Percentiles rank a stretch among this genome's conserved stretches.
These are phyloP conservation scores for Holothuria glaberrima DNA, from an alignment of 35 echinoderm and acorn worm species.

Conservation along the genomic window DNA sequence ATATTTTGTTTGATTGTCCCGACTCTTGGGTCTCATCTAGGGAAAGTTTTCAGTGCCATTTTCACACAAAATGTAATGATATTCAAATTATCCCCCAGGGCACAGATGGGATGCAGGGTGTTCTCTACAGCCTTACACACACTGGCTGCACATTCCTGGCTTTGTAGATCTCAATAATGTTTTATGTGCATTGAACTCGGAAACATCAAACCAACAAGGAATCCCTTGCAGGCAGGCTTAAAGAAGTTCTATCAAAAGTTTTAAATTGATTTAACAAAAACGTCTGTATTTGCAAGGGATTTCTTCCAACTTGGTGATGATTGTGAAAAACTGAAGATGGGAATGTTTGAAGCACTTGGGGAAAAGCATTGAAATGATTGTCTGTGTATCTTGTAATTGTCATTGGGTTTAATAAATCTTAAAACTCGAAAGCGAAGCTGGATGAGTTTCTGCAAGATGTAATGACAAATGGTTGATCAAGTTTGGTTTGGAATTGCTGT, in stretches of 20 bases:
- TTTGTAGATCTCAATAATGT: conserved; percentile 15
- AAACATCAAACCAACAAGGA: conserved; percentile 10
- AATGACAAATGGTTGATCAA: too few relatives aligned
- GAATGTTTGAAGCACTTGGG: too few relatives aligned
- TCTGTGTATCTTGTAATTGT: too few relatives aligned
- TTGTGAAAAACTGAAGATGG: too few relatives aligned
- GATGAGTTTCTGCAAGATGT: too few relatives aligned
- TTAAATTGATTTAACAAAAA: conserved; percentile 44
- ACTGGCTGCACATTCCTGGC: not conserved
- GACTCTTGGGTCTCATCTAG: not conserved
- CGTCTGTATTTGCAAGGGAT: conserved; percentile 20
- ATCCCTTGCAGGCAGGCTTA: conserved; percentile 45
- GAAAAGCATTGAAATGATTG: too few relatives aligned
- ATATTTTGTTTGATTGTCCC: conserved; percentile 40
- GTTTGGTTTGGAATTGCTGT: too few relatives aligned
- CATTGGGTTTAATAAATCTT: too few relatives aligned
- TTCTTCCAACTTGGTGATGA: too few relatives aligned
- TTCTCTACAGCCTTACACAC: not conserved
- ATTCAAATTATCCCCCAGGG: conserved; percentile 27
- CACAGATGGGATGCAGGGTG: conserved; percentile 5
- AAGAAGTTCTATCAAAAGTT: conserved; percentile 20
- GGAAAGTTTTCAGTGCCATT: too few relatives aligned
- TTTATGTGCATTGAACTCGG: conserved; percentile 38
- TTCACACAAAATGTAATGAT: conserved; percentile 38
- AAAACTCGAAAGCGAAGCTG: too few relatives aligned